Conservation (phyloP, 2,888 invertebrate genomes). For the Magallana nippona region DNA sequence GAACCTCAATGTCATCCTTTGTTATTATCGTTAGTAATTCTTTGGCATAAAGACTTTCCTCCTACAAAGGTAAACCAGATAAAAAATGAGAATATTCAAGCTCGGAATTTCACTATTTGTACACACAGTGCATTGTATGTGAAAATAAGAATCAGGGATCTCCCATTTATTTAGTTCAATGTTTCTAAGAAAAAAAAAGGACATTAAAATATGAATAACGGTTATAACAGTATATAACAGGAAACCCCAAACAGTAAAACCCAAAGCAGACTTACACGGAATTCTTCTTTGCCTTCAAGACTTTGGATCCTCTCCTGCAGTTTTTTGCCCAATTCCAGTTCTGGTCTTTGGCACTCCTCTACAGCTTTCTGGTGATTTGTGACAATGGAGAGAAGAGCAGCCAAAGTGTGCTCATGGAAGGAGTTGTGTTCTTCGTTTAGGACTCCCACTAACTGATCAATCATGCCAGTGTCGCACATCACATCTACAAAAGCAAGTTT, state of each 20-base stretch:
- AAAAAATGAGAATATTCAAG: neutral
- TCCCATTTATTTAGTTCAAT: too few relatives aligned
- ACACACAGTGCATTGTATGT: too few relatives aligned
- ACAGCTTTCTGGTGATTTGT: slow-evolving; percentile 79
- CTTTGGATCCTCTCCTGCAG: slow-evolving; percentile 79
- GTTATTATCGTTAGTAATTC: slow-evolving; percentile 61
- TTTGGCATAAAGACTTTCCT: slow-evolving; percentile 71
- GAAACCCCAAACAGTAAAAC: too few relatives aligned
- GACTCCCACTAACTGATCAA: slow-evolving; percentile 78
- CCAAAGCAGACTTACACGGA: slow-evolving; percentile 58
- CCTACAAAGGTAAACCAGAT: slow-evolving; percentile 59
- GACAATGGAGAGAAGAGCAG: slow-evolving; percentile 81
- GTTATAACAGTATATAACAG: too few relatives aligned
- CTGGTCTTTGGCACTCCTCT: slow-evolving; percentile 80
- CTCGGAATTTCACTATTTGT: too few relatives aligned
- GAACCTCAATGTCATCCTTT: slow-evolving; percentile 34
- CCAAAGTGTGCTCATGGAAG: slow-evolving; percentile 82
- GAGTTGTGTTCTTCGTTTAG: slow-evolving; percentile 76
- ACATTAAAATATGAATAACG: too few relatives aligned
- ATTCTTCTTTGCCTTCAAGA: slow-evolving; percentile 81
- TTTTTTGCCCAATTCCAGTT: slow-evolving; percentile 79
- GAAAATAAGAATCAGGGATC: too few relatives aligned
- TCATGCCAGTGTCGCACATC: slow-evolving; percentile 79
- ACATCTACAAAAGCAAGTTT: slow-evolving; percentile 70
- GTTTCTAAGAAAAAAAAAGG: too few relatives aligned